Conservation (phyloP, 2,797 vertebrate genomes). For the Phrynocephalus guinanensis region DNA sequence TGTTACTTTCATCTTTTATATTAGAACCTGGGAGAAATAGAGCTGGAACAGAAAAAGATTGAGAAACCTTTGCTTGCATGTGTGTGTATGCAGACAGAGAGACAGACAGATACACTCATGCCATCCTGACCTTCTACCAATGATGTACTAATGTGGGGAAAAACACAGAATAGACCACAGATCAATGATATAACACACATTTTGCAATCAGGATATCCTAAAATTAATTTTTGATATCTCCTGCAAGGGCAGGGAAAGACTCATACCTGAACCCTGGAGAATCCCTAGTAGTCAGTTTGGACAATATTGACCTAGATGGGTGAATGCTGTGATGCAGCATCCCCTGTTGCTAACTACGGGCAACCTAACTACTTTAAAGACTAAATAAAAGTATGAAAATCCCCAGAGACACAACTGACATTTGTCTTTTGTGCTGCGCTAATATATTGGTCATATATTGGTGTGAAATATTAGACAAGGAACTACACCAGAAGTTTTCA, state of each 20-base stretch:
- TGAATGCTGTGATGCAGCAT: not conserved
- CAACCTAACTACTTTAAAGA: not conserved
- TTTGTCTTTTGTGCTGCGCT: not conserved
- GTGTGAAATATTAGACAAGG: too few species aligned
- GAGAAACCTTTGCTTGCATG: not conserved
- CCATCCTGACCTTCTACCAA: not conserved
- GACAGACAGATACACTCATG: not conserved
- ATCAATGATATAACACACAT: not conserved
- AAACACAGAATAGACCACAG: not conserved
- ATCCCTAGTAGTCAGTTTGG: not conserved
- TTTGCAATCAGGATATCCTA: not conserved
- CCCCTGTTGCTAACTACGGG: not conserved
- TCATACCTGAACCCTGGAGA: too few species aligned
- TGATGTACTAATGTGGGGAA: conserved; percentile 4
- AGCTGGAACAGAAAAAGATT: conserved; percentile 14
- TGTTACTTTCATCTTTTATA: not conserved
- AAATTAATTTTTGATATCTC: not conserved
- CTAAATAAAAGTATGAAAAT: not conserved
- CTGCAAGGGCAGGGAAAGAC: not conserved
- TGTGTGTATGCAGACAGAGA: too few species aligned
- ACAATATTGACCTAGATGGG: not conserved
- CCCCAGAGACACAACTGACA: not conserved
- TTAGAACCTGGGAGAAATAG: not conserved
- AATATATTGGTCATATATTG: too few species aligned
- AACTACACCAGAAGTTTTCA: too few species aligned